Conservation (phyloP, 2,113 vertebrate species). For the Pungitius pungitius region DNA sequence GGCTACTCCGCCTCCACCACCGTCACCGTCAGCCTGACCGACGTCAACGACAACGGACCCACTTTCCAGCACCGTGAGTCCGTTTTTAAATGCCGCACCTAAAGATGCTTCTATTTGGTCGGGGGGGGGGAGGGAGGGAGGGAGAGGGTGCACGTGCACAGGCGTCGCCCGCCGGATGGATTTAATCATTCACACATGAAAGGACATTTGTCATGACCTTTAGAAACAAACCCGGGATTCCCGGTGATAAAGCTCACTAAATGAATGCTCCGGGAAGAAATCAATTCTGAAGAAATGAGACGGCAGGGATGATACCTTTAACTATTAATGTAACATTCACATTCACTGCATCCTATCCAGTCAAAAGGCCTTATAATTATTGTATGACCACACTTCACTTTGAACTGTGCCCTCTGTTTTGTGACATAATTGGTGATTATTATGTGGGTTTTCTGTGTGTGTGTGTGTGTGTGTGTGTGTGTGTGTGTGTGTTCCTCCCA, state of each 20-base stretch:
- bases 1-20: conserved; percentile 88
- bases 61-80: conserved; percentile 92
- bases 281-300: conserved; percentile 62
- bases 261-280: conserved; percentile 66
- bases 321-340: conserved; percentile 63
- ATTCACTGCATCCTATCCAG: conserved; percentile 38
- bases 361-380: conserved; percentile 60
- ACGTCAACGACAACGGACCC: conserved; percentile 95
- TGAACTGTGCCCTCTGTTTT: conserved; percentile 62
- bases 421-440: conserved; percentile 61
- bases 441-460: conserved; percentile 21
- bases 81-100: too few species aligned
- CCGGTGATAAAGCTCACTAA: conserved; percentile 66
- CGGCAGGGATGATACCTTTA: conserved; percentile 59
- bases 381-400: conserved; percentile 54
- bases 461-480: too few species aligned
- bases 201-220: conserved; percentile 80
- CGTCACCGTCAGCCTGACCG: conserved; percentile 89
- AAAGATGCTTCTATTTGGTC: too few species aligned
- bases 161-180: conserved; percentile 59
- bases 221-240: conserved; percentile 67
- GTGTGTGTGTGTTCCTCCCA: conserved; percentile 27
- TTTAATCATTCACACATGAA: conserved; percentile 77
- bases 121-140: background rate
- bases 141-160: conserved; percentile 10